phyloP scores from a whole-genome alignment of 1,140 invertebrate species.

The Drosophila equinoxialis region DNA sequence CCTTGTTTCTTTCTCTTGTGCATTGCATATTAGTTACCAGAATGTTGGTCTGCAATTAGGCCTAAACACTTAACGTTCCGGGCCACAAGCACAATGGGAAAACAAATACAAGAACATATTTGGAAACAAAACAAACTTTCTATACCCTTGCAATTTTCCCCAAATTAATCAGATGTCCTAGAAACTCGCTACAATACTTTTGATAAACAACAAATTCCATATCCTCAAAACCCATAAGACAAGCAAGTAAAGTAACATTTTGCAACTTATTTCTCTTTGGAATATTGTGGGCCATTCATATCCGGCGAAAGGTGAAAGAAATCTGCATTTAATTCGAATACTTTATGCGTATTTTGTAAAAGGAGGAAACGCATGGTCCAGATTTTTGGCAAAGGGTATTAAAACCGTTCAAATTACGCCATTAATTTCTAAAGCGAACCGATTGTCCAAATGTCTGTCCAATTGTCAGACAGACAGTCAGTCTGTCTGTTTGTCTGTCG shows the following conservation, averaged over 20 bases:
- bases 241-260: too few relatives aligned
- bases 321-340: too few relatives aligned
- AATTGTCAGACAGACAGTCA: slow-evolving; percentile 25
- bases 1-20: neutral
- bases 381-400: slow-evolving; percentile 34
- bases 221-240: too few relatives aligned
- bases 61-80: slow-evolving; percentile 11
- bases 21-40: slow-evolving; percentile 27
- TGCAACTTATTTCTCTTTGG: too few relatives aligned
- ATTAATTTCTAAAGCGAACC: slow-evolving; percentile 73
- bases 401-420: slow-evolving; percentile 58
- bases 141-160: neutral
- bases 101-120: neutral
- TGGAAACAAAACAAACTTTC: neutral
- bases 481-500: slow-evolving; percentile 37
- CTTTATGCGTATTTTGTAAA: too few relatives aligned
- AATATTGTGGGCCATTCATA: too few relatives aligned
- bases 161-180: too few relatives aligned
- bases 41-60: slow-evolving; percentile 43
- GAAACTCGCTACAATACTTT: too few relatives aligned
- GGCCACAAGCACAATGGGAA: neutral
- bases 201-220: too few relatives aligned
- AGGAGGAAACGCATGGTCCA: neutral
- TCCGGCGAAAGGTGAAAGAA: too few relatives aligned
- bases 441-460: slow-evolving; percentile 41